phyloP scores from a whole-genome alignment of 2,797 vertebrate genomes.

The Chelonia mydas region DNA sequence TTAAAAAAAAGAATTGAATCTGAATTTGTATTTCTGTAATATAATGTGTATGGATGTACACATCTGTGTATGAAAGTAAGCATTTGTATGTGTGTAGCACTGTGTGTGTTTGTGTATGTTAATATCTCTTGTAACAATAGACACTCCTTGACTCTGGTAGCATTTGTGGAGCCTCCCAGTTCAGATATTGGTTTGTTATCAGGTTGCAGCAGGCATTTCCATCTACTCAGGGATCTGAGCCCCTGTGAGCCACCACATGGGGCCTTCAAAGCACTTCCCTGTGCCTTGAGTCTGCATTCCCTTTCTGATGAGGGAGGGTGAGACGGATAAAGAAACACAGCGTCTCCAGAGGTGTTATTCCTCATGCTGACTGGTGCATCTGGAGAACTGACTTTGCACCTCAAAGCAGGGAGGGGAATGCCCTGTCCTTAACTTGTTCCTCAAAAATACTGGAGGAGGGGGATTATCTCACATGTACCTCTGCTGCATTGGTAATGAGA shows the following conservation, averaged over 20 bases:
- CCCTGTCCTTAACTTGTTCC: neutral
- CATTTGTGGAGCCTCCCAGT: constrained; percentile 31
- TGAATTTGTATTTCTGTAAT: neutral
- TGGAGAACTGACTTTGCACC: neutral
- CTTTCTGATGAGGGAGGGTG: neutral
- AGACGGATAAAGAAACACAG: constrained; percentile 24
- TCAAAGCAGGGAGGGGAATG: neutral
- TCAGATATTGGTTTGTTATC: constrained; percentile 61
- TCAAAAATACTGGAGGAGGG: neutral
- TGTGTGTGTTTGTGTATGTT: neutral
- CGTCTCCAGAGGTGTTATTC: neutral
- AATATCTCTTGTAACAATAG: constrained; percentile 62
- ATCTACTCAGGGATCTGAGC: constrained; percentile 66
- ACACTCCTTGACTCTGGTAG: constrained; percentile 1
- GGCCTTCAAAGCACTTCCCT: constrained; percentile 46
- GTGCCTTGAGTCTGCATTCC: constrained; percentile 3
- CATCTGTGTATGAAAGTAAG: constrained; percentile 61
- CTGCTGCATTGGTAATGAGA: neutral
- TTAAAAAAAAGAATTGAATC: neutral
- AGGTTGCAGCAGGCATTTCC: constrained; percentile 66
- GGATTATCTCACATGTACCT: neutral
- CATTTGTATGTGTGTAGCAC: neutral
- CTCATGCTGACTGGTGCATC: neutral
- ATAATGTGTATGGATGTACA: constrained; percentile 61
- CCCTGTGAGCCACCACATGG: constrained; percentile 30